A percentile compares a stretch with the other conserved stretches of the same genome.
Conservation (phyloP, 2,113 vertebrate species). For the Myotis brandtii region DNA sequence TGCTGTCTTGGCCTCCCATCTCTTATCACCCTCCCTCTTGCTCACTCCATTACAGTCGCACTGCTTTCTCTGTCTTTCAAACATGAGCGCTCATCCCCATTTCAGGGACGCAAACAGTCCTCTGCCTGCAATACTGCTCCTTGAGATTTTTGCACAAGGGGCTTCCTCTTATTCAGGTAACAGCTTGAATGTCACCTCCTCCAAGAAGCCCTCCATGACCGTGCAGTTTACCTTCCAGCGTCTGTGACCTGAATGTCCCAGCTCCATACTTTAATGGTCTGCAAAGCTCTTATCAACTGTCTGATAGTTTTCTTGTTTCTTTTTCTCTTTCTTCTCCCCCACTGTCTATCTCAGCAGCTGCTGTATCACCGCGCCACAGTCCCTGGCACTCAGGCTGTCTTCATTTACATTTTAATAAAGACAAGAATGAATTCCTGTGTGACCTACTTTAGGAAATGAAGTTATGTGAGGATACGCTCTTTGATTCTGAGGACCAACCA, state of each 20-base stretch:
- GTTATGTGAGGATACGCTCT: background rate
- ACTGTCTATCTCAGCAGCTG: background rate
- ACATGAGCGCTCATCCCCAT: background rate
- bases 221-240: background rate
- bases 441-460: background rate
- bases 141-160: background rate
- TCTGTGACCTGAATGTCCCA: background rate
- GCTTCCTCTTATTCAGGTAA: background rate
- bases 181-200: background rate
- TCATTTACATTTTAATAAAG: background rate
- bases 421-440: background rate
- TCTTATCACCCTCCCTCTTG: background rate
- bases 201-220: background rate
- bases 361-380: background rate
- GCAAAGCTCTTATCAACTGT: background rate
- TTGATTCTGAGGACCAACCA: background rate
- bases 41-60: fast-evolving
- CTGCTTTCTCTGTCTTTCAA: background rate
- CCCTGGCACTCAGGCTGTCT: fast-evolving
- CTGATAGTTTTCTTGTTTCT: background rate
- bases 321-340: background rate
- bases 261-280: background rate
- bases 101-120: background rate
- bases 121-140: background rate
- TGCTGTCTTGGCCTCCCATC: background rate